A percentile compares a stretch with the other conserved stretches of the same genome.
Conservation (phyloP, 2,797 vertebrate species). For the Cossypha dichroa region DNA sequence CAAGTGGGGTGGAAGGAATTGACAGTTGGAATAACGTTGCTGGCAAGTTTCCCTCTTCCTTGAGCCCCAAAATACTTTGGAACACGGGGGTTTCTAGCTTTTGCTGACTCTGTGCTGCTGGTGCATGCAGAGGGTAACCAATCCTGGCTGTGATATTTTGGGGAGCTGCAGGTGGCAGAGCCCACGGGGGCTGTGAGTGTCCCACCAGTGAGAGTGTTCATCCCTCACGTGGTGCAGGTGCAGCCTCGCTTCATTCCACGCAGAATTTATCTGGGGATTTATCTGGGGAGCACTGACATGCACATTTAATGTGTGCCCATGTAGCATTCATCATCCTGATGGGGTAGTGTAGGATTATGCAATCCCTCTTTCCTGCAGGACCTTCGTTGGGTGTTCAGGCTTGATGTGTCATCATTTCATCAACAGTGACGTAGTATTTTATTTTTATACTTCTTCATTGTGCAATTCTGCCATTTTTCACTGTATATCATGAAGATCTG, state of each 20-base stretch:
- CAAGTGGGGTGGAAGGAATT: background rate
- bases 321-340: background rate
- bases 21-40: fast-evolving
- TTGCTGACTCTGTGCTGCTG: background rate
- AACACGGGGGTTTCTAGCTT: background rate
- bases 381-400: background rate
- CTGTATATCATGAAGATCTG: background rate
- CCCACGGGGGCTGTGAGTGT: background rate
- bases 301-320: fast-evolving
- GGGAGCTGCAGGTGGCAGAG: background rate
- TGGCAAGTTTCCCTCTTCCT: background rate
- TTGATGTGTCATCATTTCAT: background rate
- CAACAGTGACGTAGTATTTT: background rate
- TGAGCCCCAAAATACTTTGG: background rate
- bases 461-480: background rate
- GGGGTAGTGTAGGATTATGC: background rate
- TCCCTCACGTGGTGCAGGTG: fast-evolving
- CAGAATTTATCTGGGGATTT: too few relatives aligned
- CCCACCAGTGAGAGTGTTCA: background rate
- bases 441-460: background rate
- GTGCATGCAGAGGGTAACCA: background rate
- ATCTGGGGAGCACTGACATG: background rate
- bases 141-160: background rate
- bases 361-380: background rate
- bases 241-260: background rate